Conservation (phyloP, 2,888 invertebrate genomes). For the Ommatoiulus sabulosus region DNA sequence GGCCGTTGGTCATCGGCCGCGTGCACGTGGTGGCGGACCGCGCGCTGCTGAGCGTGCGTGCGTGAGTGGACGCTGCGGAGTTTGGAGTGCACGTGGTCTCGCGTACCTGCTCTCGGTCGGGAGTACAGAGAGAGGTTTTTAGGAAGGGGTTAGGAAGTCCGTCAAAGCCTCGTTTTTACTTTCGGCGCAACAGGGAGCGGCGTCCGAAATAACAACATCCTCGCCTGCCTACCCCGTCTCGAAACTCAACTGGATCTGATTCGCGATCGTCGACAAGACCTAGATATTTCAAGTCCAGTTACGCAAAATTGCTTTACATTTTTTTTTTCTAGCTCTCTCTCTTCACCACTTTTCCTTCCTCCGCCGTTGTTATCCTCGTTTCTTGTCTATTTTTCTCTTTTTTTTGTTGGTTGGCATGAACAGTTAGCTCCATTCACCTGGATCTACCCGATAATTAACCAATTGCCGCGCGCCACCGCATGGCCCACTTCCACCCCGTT, state of each 20-base stretch:
- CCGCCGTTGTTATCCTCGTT: not conserved
- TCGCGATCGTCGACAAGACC: slow-evolving; percentile 7
- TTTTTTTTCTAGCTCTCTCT: slow-evolving; percentile 8
- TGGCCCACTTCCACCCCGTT: slow-evolving; percentile 50
- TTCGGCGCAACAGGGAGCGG: slow-evolving; percentile 12
- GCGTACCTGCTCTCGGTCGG: not conserved
- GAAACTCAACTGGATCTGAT: slow-evolving; percentile 18
- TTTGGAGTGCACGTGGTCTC: not conserved
- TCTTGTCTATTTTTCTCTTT: not conserved
- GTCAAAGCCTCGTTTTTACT: slow-evolving; percentile 30
- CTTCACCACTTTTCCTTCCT: slow-evolving; percentile 8
- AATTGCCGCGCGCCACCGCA: slow-evolving; percentile 15
- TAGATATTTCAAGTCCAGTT: slow-evolving; percentile 56
- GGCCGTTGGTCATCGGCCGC: not conserved
- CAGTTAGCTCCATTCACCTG: slow-evolving; percentile 55
- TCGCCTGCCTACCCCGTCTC: slow-evolving; percentile 40
- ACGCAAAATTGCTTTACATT: slow-evolving; percentile 50
- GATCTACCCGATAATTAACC: slow-evolving; percentile 51
- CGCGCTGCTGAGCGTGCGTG: not conserved
- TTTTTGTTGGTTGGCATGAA: not conserved
- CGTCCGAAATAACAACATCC: slow-evolving; percentile 25
- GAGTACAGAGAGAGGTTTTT: not conserved
- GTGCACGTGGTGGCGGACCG: not conserved
- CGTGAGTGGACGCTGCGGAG: too few relatives aligned
- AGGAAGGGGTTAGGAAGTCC: slow-evolving; percentile 6